Evolutionary conservation across 2,888 invertebrate genomes (phyloP), one percentile per base, ranked within the genome.

Genomic region (Sminthurinus aureus): DNA sequence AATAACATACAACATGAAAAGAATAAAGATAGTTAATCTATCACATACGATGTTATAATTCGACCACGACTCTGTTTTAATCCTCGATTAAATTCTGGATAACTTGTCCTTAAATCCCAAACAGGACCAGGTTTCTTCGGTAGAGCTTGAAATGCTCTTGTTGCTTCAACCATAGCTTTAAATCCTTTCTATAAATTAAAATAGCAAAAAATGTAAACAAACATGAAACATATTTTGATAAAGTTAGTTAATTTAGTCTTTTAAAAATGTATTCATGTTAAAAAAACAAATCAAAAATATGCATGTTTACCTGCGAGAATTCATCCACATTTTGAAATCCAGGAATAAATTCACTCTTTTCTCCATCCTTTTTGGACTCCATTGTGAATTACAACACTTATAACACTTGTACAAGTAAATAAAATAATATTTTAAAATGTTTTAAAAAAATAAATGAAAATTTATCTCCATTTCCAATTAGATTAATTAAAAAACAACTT

Each of bases 31-130:
- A n/a, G n/a, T n/a, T 38, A 38, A 38, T 38, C 38, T 38, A 38
- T 38, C 6, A 38, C 38, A 38, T 89, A 92, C 92, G 93, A 89
- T 88, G 91, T 92, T 66, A 95, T 90, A 76, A 96, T 91, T 89
- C 93, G 92, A 86, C 93, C 92, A 6, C 93, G 93, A 90, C 95
- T 93, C 75, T 92, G 90, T 85, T 92, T 92, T 88, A 94, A 92
- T 11, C 94, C 92, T 86, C 92, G 92, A 66, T 93, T 92, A 89
- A 96, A 97, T 22, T 93, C 93, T 8, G 94, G 93, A 90, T 94
- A 94, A n/a, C 95, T 94, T 80, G 93, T 93, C 89, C 95, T 96
- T 84, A 94, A 93, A 88, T 94, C 93, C 90, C 94, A 94, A 74
- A 95, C 93, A 13, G 86, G 85, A 67, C 93, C 91, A 66, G 94